phyloP scores from a whole-genome alignment of 2,888 invertebrate genomes.

The Nomada fabriciana region DNA sequence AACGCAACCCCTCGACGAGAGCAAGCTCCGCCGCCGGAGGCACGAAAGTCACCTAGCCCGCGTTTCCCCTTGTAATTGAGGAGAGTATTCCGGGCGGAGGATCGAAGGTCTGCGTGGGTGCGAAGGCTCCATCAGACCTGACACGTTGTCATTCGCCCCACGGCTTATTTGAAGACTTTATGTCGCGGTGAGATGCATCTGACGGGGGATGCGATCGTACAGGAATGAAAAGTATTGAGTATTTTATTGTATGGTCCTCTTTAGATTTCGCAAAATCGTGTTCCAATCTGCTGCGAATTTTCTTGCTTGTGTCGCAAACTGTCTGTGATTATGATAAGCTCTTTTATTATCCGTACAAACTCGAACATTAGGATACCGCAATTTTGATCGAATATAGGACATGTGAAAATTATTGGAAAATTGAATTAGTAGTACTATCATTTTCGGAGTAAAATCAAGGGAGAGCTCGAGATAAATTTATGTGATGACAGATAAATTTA shows the following conservation, averaged over 20 bases:
- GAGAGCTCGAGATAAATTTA: not conserved
- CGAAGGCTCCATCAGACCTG: constrained; percentile 18
- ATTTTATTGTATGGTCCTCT: not conserved
- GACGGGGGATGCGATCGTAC: constrained; percentile 3
- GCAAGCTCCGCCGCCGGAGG: constrained; percentile 34
- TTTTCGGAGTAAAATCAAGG: no score
- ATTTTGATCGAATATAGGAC: no score
- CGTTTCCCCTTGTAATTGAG: constrained; percentile 47
- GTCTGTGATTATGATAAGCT: no score
- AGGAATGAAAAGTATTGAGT: not conserved
- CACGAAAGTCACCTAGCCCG: constrained; percentile 64
- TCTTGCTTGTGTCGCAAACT: no score
- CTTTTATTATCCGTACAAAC: no score
- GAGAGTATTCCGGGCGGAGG: constrained; percentile 44
- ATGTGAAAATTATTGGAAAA: no score
- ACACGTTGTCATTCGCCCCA: constrained; percentile 10
- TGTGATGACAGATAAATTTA: not conserved
- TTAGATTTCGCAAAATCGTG: no score
- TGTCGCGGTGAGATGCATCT: constrained; percentile 13
- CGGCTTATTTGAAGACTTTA: constrained; percentile 15
- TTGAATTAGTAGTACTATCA: no score
- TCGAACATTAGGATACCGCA: no score
- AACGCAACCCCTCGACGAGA: constrained; percentile 59
- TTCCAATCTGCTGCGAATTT: no score
- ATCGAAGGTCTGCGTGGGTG: constrained; percentile 13